phyloP scores from a whole-genome alignment of 1,140 invertebrate species.

The Listronotus oregonensis region DNA sequence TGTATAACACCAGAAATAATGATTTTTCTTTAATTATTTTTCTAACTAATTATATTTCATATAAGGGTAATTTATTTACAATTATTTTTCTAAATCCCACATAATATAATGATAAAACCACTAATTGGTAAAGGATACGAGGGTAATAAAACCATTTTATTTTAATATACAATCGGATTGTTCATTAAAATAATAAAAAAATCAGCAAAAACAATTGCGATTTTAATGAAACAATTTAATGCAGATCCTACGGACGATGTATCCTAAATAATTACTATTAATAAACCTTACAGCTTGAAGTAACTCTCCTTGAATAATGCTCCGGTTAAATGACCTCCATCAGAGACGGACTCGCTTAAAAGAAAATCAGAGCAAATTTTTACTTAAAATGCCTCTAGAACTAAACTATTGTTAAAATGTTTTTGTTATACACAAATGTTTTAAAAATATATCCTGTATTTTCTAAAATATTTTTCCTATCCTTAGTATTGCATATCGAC shows the following conservation, averaged over 20 bases:
- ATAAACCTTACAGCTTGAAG: constrained; percentile 25
- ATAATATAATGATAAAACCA: too few species aligned
- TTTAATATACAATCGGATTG: constrained; percentile 5
- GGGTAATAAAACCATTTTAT: not conserved
- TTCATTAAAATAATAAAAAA: constrained; percentile 22
- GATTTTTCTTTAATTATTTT: too few species aligned
- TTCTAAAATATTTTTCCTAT: too few species aligned
- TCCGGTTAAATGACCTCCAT: constrained; percentile 29
- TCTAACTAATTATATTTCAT: too few species aligned
- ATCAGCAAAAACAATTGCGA: constrained; percentile 24
- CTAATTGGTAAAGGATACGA: too few species aligned
- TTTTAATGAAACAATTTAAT: constrained; percentile 34
- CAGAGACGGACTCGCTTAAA: constrained; percentile 12
- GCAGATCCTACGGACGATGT: constrained; percentile 28
- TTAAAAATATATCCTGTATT: too few species aligned
- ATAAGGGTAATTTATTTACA: too few species aligned
- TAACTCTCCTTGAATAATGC: constrained; percentile 28
- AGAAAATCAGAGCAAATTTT: constrained; percentile 7
- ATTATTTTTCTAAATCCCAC: too few species aligned
- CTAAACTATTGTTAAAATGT: too few species aligned
- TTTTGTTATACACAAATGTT: too few species aligned
- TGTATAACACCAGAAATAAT: too few species aligned
- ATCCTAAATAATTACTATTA: constrained; percentile 33
- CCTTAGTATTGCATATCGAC: too few species aligned
- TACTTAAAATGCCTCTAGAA: not conserved